These are phyloP conservation scores for Encarsia formosa DNA, from an alignment of 2,888 invertebrate genomes.

Conservation along the genomic window DNA sequence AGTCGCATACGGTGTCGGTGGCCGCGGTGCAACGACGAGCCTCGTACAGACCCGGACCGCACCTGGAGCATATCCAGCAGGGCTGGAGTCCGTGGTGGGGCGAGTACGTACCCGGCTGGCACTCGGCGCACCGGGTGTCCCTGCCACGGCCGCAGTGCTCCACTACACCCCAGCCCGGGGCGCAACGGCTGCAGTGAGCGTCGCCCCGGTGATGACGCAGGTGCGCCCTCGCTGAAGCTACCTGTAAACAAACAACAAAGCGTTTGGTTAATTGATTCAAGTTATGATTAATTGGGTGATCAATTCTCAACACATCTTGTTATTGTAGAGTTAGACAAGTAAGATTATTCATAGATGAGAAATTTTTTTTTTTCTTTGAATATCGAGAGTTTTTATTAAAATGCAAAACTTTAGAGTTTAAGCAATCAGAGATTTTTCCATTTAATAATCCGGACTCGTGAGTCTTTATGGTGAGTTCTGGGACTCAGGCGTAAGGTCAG, in stretches of 20 bases:
- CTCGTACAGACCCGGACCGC: slow-evolving; percentile 51
- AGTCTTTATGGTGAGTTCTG: too few relatives aligned
- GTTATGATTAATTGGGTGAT: too few relatives aligned
- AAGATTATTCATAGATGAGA: not conserved
- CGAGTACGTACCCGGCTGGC: slow-evolving; percentile 46
- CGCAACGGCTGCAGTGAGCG: slow-evolving; percentile 46
- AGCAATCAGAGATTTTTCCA: too few relatives aligned
- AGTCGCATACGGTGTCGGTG: slow-evolving; percentile 50
- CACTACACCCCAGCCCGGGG: slow-evolving; percentile 49
- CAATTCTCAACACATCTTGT: not conserved
- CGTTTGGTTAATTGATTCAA: not conserved
- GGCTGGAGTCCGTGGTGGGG: slow-evolving; percentile 50
- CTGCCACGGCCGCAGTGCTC: slow-evolving; percentile 40
- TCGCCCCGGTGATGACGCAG: slow-evolving; percentile 27
- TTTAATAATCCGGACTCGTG: too few relatives aligned
- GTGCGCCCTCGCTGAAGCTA: slow-evolving; percentile 8
- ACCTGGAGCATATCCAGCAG: slow-evolving; percentile 51
- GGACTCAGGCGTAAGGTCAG: too few relatives aligned
- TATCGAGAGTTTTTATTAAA: too few relatives aligned
- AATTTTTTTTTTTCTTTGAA: not conserved
- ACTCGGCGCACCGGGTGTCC: slow-evolving; percentile 49
- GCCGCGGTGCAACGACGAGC: slow-evolving; percentile 47
- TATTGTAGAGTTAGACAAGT: not conserved
- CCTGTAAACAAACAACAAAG: not conserved
- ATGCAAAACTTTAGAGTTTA: too few relatives aligned